These are phyloP conservation scores for Harpagifer antarcticus DNA, from an alignment of 2,797 vertebrate species.

Conservation along the genomic window DNA sequence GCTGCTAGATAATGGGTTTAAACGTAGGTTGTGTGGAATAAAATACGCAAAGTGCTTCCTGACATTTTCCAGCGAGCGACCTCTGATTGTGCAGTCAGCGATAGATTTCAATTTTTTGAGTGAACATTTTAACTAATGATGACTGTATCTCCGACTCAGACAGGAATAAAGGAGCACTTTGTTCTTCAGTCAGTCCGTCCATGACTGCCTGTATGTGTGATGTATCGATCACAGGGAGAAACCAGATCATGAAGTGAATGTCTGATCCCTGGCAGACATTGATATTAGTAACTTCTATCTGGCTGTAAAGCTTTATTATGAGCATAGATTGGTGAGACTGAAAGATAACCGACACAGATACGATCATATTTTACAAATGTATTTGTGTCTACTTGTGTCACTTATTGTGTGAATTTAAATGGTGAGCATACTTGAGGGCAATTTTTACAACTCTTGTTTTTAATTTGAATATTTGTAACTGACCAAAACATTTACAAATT, in stretches of 20 bases:
- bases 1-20: slow-evolving; percentile 63
- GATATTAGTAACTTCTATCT: slow-evolving; percentile 43
- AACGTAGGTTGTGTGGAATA: slow-evolving; percentile 50
- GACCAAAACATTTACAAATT: background rate
- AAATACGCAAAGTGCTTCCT: slow-evolving; percentile 49
- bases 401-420: background rate
- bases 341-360: background rate
- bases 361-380: background rate
- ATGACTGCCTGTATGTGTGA: slow-evolving; percentile 26
- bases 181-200: slow-evolving; percentile 26
- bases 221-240: slow-evolving; percentile 40
- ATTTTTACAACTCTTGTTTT: background rate
- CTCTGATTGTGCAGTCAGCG: slow-evolving; percentile 13
- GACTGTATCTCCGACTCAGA: slow-evolving; percentile 32
- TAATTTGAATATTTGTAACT: background rate
- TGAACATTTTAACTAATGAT: slow-evolving; percentile 10
- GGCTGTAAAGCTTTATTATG: slow-evolving; percentile 2
- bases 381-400: background rate
- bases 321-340: background rate
- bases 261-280: slow-evolving; percentile 32
- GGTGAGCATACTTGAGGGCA: background rate
- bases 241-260: slow-evolving; percentile 37
- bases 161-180: background rate
- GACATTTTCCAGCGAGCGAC: slow-evolving; percentile 52
- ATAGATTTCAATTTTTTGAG: slow-evolving; percentile 28